Conservation (phyloP, 2,797 vertebrate species). For the Nasua narica region DNA sequence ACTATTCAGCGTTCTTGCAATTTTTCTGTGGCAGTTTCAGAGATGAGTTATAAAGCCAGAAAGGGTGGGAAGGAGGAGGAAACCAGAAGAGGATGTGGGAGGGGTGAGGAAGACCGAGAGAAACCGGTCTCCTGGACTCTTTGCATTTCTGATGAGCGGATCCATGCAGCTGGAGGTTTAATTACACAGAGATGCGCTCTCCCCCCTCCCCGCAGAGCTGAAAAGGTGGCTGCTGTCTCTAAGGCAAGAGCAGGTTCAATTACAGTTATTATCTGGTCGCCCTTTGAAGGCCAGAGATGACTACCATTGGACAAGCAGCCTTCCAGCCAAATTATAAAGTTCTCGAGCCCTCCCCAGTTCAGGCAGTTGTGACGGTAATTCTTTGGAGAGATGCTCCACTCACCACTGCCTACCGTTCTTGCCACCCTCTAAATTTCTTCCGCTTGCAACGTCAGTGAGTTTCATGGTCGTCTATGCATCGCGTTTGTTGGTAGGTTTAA, state of each 20-base stretch:
- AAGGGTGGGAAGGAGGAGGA: neutral
- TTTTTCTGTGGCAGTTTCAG: neutral
- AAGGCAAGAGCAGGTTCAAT: conserved; percentile 70
- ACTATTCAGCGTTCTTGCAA: neutral
- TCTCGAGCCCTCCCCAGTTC: conserved; percentile 47
- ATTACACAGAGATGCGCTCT: conserved; percentile 60
- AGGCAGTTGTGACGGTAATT: neutral
- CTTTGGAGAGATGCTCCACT: conserved; percentile 8
- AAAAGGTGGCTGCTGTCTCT: conserved; percentile 64
- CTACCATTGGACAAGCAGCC: conserved; percentile 56
- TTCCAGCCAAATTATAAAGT: conserved; percentile 33
- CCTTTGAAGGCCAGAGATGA: conserved; percentile 71
- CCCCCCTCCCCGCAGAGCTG: conserved; percentile 24
- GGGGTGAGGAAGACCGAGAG: neutral
- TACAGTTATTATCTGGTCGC: conserved; percentile 70
- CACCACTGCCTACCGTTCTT: neutral
- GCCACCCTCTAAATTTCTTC: neutral
- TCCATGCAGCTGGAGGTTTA: conserved; percentile 70
- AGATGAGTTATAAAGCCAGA: neutral
- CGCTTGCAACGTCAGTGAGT: neutral
- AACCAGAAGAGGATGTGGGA: neutral
- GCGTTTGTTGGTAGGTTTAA: neutral
- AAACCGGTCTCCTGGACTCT: neutral
- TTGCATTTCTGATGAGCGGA: conserved; percentile 52
- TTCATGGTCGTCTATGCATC: neutral